Percentiles rank a stretch among this genome's conserved stretches.
Conservation (phyloP, 2,113 vertebrate genomes). For the Pseudopipra pipra region DNA sequence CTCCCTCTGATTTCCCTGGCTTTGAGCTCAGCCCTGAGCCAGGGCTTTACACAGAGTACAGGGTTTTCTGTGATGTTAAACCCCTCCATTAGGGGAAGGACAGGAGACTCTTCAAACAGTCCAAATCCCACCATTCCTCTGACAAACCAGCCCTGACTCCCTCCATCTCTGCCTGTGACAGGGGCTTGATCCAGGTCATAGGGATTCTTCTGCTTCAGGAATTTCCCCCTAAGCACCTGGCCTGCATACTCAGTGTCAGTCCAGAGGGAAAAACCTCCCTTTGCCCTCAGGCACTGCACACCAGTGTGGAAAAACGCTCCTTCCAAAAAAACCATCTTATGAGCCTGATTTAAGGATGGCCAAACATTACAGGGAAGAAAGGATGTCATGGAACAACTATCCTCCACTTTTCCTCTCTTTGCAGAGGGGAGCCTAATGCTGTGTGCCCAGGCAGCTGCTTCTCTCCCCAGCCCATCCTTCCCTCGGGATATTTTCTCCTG, state of each 20-base stretch:
- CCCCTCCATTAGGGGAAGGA: neutral
- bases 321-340: neutral
- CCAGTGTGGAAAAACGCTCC: accelerated
- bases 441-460: neutral
- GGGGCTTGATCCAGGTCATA: neutral
- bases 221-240: neutral
- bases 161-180: neutral
- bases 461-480: neutral
- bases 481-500: neutral
- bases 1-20: neutral
- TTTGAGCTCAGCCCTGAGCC: neutral
- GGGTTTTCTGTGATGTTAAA: neutral
- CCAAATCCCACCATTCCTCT: accelerated
- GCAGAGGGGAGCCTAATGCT: neutral
- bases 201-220: accelerated
- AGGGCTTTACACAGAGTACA: neutral
- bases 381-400: neutral
- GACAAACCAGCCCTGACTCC: accelerated
- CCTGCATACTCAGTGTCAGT: neutral
- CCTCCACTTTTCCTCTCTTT: neutral
- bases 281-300: neutral
- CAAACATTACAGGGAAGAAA: neutral
- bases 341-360: neutral
- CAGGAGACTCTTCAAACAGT: neutral
- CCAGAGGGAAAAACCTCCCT: neutral